Evolutionary conservation across 2,113 vertebrate genomes (phyloP).

Genomic region (Montifringilla adamsi): DNA sequence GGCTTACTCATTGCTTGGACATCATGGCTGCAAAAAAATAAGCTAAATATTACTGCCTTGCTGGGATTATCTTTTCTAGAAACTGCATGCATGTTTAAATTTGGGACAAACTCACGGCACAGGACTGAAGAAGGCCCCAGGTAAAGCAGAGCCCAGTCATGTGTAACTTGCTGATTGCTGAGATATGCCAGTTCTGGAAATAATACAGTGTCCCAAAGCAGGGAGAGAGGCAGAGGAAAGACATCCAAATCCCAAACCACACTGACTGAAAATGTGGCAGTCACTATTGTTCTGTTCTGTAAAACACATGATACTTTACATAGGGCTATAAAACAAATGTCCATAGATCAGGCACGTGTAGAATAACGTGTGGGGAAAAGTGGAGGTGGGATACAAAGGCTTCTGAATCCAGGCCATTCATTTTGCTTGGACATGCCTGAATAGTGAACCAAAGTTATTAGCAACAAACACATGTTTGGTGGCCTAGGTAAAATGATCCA

Average conservation of each 20-base stretch:
- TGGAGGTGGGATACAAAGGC: neutral
- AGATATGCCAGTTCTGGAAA: neutral
- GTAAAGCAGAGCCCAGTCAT: neutral
- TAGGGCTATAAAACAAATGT: neutral
- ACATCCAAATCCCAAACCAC: conserved; percentile 1
- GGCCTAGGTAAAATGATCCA: conserved; percentile 36
- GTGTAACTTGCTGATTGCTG: neutral
- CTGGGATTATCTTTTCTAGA: neutral
- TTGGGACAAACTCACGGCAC: neutral
- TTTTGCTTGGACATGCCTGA: neutral
- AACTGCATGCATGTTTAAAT: neutral
- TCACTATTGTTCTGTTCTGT: conserved; percentile 14
- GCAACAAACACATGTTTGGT: conserved; percentile 30
- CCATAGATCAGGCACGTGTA: neutral
- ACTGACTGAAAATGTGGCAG: conserved; percentile 3
- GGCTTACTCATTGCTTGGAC: conserved; percentile 7
- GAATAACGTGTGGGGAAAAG: neutral
- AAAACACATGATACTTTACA: conserved; percentile 31
- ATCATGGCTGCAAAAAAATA: neutral
- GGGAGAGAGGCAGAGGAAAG: neutral
- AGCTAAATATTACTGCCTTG: neutral
- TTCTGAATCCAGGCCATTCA: conserved; percentile 5
- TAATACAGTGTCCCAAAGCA: neutral
- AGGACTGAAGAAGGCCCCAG: neutral
- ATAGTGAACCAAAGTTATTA: conserved; percentile 1